A percentile compares a stretch with the other conserved stretches of the same genome.
phyloP scores from a whole-genome alignment of 2,888 invertebrate species.

The Cancer borealis region DNA sequence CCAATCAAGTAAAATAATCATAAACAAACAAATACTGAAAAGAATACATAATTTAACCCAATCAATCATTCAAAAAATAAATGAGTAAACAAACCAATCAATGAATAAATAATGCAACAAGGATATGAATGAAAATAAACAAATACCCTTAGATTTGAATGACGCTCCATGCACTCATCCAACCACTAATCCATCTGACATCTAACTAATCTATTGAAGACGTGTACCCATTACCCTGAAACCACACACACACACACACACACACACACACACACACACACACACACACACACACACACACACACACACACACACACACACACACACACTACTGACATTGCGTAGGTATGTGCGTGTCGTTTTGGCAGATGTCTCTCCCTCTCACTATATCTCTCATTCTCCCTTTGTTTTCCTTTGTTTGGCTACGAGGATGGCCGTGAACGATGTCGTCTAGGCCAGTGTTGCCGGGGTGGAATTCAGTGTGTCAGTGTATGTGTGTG shows the following conservation, averaged over 20 bases:
- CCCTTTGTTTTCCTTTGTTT: neutral
- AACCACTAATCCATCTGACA: neutral
- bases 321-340: neutral
- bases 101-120: neutral
- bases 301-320: neutral
- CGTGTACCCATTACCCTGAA: neutral
- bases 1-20: neutral
- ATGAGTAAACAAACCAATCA: neutral
- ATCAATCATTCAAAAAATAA: neutral
- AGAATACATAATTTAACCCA: neutral
- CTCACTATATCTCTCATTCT: neutral
- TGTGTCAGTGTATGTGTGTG: neutral
- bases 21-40: neutral
- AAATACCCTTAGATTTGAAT: neutral
- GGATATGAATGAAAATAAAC: neutral
- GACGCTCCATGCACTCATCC: neutral
- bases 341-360: neutral
- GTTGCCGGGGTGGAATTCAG: neutral
- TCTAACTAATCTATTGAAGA: neutral
- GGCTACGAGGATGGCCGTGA: neutral
- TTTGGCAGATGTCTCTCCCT: neutral
- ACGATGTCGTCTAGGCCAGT: neutral
- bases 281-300: no score
- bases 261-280: no score
- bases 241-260: neutral